Evolutionary conservation across 1,140 invertebrate species (phyloP), one percentile per base, ranked within the genome.

Genomic region (Anagrus nilaparvatae): DNA sequence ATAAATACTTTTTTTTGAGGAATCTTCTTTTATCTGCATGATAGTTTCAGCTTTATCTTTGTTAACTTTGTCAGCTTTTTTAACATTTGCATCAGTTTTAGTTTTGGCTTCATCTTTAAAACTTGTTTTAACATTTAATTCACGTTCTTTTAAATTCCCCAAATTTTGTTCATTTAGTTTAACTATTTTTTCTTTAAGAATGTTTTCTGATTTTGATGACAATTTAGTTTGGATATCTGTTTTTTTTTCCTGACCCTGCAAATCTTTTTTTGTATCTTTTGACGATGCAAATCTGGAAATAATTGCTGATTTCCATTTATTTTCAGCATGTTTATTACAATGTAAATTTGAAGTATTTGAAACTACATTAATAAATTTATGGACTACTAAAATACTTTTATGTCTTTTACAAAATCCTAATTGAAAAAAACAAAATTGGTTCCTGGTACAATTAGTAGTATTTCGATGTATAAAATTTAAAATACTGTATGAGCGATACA

Each of bases 101-200:
- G 17, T 7, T 14, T 19, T 17, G 33, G 9, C 23, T 21, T 19
- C 12, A 32, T 37, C 16, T 37, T 36, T 3, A 53, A 2, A 43
- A 23, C 35, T 40, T 5, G 44, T 12, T 41, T 59, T 49, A 29
- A 58, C 36, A 27, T 56, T 53, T 36, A 66, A 47, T 18, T 54
- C 44, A 38, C 59, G 49, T 29, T 67, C 58, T 42, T 66, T 66
- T 5, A 67, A 33, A 50, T 65, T 58, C 5, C 61, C 62, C 35
- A 65, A 46, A 19, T 63, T 63, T 8, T 62, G 55, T 24, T 53
- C 42, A 21, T 55, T 47, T 12, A 63, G 44, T 49, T 60, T 51
- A 30, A 61, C 45, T 35, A 64, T 54, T 32, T 27, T 60, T 19
- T 64, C 55, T 12, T 55, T 45, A 5, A 50, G 19, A 9, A 43